These are phyloP conservation scores for Apolygus lucorum DNA, from an alignment of 1,140 invertebrate species.

Conservation along the genomic window DNA sequence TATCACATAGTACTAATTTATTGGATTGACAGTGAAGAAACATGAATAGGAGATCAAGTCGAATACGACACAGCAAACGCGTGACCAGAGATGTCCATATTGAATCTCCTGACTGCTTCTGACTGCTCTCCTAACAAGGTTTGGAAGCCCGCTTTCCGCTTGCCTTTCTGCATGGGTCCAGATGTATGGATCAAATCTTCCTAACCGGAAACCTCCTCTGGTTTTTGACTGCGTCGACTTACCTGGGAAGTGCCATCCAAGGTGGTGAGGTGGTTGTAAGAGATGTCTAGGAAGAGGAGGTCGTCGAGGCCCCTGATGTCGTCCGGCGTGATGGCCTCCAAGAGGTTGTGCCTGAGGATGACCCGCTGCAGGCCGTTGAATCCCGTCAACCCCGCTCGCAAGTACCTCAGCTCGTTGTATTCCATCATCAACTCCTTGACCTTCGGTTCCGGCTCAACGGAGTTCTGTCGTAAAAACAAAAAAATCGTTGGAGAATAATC, in stretches of 20 bases:
- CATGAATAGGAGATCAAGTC: too few species aligned
- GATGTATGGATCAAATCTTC: too few species aligned
- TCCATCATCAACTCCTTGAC: conserved; percentile 60
- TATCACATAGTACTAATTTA: too few species aligned
- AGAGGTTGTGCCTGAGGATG: conserved; percentile 61
- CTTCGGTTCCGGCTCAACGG: conserved; percentile 58
- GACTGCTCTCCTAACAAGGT: too few species aligned
- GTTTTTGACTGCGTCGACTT: too few species aligned
- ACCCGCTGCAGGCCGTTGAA: conserved; percentile 59
- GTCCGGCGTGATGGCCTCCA: conserved; percentile 58
- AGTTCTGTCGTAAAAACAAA: conserved; percentile 47
- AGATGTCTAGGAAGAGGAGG: conserved; percentile 61
- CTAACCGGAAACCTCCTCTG: too few species aligned
- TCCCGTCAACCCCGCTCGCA: conserved; percentile 64
- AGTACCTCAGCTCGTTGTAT: conserved; percentile 55
- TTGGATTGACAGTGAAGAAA: too few species aligned
- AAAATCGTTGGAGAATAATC: neutral
- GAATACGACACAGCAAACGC: too few species aligned
- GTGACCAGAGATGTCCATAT: too few species aligned
- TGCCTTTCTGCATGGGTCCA: too few species aligned
- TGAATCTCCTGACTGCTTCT: too few species aligned
- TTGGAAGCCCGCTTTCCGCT: too few species aligned
- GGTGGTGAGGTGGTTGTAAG: conserved; percentile 61
- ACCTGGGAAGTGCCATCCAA: conserved; percentile 71
- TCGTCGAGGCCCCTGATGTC: conserved; percentile 63